phyloP scores from a whole-genome alignment of 23 tunicate genomes.

The Halocynthia roretzi region DNA sequence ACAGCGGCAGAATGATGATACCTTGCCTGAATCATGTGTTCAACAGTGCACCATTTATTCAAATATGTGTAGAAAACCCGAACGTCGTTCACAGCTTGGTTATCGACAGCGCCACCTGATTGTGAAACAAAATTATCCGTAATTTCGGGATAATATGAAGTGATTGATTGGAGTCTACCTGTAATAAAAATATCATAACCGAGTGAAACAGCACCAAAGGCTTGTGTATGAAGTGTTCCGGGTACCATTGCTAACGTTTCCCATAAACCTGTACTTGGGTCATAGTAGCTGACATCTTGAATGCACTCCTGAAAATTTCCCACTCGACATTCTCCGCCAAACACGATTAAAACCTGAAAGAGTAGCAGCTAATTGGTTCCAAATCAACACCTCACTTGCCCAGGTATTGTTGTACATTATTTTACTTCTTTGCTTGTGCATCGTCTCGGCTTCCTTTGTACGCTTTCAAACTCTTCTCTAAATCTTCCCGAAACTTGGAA shows the following conservation, averaged over 20 bases:
- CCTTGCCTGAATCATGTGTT: conserved; percentile 27
- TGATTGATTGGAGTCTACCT: conserved; percentile 22
- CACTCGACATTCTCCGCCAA: conserved; percentile 57
- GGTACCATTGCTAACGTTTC: conserved; percentile 21
- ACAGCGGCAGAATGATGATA: conserved; percentile 68
- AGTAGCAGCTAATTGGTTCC: conserved; percentile 2
- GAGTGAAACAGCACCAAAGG: conserved; percentile 51
- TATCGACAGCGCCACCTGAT: conserved; percentile 64
- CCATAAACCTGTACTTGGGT: conserved; percentile 52
- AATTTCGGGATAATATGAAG: neutral
- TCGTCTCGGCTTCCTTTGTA: conserved; percentile 69
- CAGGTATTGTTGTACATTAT: neutral
- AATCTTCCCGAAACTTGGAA: conserved; percentile 44
- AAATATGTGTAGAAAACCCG: conserved; percentile 54
- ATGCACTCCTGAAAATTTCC: conserved; percentile 29
- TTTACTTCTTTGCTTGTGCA: conserved; percentile 73
- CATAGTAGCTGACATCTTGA: conserved; percentile 48
- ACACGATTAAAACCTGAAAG: conserved; percentile 54
- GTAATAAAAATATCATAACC: conserved; percentile 65
- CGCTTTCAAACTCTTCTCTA: conserved; percentile 14
- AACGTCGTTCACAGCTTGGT: conserved; percentile 54
- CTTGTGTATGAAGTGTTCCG: conserved; percentile 21
- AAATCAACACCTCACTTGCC: neutral
- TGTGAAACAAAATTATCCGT: neutral
- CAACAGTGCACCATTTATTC: conserved; percentile 43